Conservation (phyloP, 2,797 vertebrate species). For the Rhyacichthys aspro region DNA sequence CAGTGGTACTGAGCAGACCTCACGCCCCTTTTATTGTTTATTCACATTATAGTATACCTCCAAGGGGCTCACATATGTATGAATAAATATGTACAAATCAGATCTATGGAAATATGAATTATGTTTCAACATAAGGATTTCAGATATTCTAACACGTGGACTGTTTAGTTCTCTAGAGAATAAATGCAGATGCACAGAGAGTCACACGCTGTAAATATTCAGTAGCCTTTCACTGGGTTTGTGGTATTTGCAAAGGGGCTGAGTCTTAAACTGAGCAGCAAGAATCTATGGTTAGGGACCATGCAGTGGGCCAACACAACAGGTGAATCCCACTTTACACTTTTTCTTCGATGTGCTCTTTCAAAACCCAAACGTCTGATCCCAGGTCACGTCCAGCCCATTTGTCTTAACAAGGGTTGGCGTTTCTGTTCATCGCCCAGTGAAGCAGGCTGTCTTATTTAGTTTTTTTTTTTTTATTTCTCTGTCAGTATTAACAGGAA, state of each 20-base stretch:
- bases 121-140: conserved; percentile 71
- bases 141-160: conserved; percentile 49
- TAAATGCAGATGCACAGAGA: conserved; percentile 62
- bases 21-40: conserved; percentile 63
- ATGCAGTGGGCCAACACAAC: conserved; percentile 79
- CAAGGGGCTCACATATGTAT: conserved; percentile 65
- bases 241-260: conserved; percentile 84
- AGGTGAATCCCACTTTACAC: conserved; percentile 73
- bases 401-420: conserved; percentile 43
- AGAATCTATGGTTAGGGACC: conserved; percentile 67
- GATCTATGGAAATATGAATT: conserved; percentile 69
- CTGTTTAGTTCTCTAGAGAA: conserved; percentile 58
- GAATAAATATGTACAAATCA: conserved; percentile 70
- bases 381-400: conserved; percentile 48
- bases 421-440: conserved; percentile 73
- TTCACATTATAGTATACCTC: conserved; percentile 75
- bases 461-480: conserved; percentile 40
- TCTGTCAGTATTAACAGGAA: conserved; percentile 81
- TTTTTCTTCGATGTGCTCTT: conserved; percentile 80
- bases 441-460: conserved; percentile 83
- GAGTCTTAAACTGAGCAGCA: conserved; percentile 80
- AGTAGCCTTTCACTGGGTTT: conserved; percentile 80
- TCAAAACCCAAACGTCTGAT: conserved; percentile 86
- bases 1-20: conserved; percentile 68
- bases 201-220: conserved; percentile 74